Conservation (phyloP, 2,888 invertebrate species). For the Strigamia transsilvanica region DNA sequence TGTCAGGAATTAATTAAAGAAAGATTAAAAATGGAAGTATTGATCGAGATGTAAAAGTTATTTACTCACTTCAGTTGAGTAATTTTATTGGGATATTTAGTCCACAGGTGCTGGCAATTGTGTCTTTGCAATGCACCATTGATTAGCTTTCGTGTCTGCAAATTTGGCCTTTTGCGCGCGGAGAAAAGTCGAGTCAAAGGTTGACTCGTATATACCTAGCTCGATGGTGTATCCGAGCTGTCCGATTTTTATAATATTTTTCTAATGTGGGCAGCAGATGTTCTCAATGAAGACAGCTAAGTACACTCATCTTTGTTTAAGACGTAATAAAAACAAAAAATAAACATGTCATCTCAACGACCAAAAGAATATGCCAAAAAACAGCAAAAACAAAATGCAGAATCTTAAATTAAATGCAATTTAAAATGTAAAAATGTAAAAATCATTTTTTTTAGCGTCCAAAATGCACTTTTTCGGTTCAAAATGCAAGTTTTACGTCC, state of each 20-base stretch:
- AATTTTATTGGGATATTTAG: neutral
- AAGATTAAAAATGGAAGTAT: neutral
- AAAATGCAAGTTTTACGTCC: too few species aligned
- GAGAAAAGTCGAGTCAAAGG: constrained; percentile 7
- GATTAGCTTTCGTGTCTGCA: constrained; percentile 29
- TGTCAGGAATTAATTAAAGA: neutral
- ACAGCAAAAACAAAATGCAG: too few species aligned
- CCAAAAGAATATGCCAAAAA: too few species aligned
- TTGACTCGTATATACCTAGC: neutral
- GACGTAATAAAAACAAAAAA: too few species aligned
- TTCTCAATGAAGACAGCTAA: neutral
- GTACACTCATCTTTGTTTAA: too few species aligned
- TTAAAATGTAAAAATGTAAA: too few species aligned
- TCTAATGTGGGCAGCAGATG: neutral
- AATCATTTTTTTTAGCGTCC: too few species aligned
- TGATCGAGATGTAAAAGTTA: neutral
- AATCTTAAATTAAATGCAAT: too few species aligned
- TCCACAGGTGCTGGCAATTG: neutral
- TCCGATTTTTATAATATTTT: constrained; percentile 14
- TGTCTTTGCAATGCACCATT: neutral
- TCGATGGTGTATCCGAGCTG: neutral
- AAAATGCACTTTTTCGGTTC: too few species aligned
- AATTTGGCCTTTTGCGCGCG: constrained; percentile 5
- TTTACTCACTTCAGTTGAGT: neutral
- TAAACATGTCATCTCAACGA: too few species aligned